Evolutionary conservation across 2,113 vertebrate species (phyloP).

Genomic region (Patagioenas fasciata): DNA sequence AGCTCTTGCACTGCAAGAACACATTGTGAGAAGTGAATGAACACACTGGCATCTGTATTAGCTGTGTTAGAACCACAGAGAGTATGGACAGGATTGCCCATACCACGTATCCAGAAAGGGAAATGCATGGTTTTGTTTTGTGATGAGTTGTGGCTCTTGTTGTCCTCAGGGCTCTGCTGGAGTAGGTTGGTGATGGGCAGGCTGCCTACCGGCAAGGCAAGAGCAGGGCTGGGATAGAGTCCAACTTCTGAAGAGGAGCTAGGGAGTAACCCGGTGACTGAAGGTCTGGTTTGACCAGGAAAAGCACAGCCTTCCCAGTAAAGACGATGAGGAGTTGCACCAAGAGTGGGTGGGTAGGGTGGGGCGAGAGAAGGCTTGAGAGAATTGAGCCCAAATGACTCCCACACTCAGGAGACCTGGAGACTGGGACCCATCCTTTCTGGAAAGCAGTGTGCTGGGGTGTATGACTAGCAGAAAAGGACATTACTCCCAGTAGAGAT

Average conservation of each 20-base stretch:
- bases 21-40: slow-evolving; percentile 34
- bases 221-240: slow-evolving; percentile 3
- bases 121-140: background rate
- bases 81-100: background rate
- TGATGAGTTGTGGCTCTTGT: background rate
- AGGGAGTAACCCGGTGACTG: slow-evolving; percentile 21
- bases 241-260: background rate
- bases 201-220: background rate
- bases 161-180: background rate
- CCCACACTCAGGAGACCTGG: slow-evolving; percentile 10
- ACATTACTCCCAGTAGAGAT: background rate
- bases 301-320: background rate
- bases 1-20: slow-evolving; percentile 14
- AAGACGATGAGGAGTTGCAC: slow-evolving; percentile 5
- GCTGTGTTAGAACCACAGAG: background rate
- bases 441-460: background rate
- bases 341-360: slow-evolving; percentile 36
- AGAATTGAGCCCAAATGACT: slow-evolving; percentile 52
- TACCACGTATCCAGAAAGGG: background rate
- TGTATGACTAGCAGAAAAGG: slow-evolving; percentile 23
- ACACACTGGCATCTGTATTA: background rate
- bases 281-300: slow-evolving; percentile 58
- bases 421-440: slow-evolving; percentile 9
- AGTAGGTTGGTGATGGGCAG: background rate
- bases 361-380: slow-evolving; percentile 33